Conservation (phyloP, 2,113 vertebrate species). For the Fulmarus glacialis region DNA sequence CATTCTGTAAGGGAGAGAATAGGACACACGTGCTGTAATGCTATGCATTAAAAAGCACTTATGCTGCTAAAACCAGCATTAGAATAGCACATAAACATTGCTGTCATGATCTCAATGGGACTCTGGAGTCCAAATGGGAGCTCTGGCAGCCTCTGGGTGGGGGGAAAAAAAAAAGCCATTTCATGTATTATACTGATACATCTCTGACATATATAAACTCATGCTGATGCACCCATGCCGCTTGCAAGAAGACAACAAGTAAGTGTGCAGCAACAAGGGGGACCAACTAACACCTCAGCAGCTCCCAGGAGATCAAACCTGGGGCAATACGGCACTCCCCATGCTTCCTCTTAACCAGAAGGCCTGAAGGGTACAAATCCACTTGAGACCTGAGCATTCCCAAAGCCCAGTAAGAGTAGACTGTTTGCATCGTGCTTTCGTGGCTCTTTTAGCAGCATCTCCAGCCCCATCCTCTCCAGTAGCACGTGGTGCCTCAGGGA, state of each 20-base stretch:
- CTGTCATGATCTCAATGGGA: slow-evolving; percentile 44
- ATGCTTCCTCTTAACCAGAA: background rate
- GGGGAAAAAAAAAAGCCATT: background rate
- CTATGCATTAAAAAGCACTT: slow-evolving; percentile 67
- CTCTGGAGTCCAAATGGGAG: slow-evolving; percentile 60
- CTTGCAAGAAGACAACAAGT: background rate
- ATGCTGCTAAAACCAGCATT: slow-evolving; percentile 51
- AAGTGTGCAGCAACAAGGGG: background rate
- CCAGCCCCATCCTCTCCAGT: background rate
- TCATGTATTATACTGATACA: background rate
- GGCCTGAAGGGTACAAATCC: background rate
- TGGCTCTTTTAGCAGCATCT: background rate
- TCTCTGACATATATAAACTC: background rate
- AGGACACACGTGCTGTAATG: slow-evolving; percentile 9
- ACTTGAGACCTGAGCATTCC: background rate
- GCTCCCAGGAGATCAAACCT: background rate
- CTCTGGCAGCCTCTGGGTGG: background rate
- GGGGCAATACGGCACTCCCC: background rate
- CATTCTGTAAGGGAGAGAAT: slow-evolving; percentile 57
- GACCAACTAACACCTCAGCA: background rate
- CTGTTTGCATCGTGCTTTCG: fast-evolving
- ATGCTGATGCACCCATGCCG: background rate
- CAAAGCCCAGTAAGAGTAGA: background rate
- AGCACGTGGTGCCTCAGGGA: background rate
- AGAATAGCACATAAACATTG: slow-evolving; percentile 62